These are phyloP conservation scores for Eulemur rufifrons DNA, from an alignment of 2,113 vertebrate genomes.

Conservation along the genomic window DNA sequence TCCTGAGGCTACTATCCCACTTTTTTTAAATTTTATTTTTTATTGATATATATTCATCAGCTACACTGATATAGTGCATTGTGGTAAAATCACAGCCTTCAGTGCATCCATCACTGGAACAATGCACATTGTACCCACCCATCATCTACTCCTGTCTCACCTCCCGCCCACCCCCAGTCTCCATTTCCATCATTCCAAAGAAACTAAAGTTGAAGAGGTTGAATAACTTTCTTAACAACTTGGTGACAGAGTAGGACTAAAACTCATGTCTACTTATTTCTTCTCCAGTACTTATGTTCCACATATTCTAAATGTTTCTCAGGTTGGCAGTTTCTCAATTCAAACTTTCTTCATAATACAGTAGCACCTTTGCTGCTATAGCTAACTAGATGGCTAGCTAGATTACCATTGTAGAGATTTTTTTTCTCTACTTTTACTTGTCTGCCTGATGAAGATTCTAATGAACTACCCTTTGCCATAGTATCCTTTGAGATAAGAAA, in stretches of 20 bases:
- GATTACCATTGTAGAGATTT: background rate
- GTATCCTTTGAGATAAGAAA: conserved; percentile 25
- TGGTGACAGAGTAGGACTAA: background rate
- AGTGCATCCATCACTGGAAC: no score
- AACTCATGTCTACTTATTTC: background rate
- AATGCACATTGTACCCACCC: no score
- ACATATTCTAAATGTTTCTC: background rate
- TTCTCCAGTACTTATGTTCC: background rate
- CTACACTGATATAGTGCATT: no score
- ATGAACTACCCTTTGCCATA: background rate
- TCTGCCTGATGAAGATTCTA: background rate
- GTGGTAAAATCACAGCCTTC: no score
- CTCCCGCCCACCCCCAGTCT: no score
- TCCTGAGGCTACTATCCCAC: background rate
- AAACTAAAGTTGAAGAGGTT: background rate
- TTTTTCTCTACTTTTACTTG: background rate
- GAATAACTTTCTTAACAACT: background rate
- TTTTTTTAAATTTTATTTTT: background rate
- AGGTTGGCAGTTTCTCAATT: background rate
- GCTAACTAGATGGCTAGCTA: background rate
- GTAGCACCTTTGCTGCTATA: background rate
- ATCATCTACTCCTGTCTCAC: no score
- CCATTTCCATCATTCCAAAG: background rate
- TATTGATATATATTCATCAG: no score
- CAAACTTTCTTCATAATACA: background rate